Evolutionary conservation across 2,113 vertebrate genomes (phyloP), one percentile per base, ranked within the genome.

Genomic region (Entelurus aequoreus): DNA sequence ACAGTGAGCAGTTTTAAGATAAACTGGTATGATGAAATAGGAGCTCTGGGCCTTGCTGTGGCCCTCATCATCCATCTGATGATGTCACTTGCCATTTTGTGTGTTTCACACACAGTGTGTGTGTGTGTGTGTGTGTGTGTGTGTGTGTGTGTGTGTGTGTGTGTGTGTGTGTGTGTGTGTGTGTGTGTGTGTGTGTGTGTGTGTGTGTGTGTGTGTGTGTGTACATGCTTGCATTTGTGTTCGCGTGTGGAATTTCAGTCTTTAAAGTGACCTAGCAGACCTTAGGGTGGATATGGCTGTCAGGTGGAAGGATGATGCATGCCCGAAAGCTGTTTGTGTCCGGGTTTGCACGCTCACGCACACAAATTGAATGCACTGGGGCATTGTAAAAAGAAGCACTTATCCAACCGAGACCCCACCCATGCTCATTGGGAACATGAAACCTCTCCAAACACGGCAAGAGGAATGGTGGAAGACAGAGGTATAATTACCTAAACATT

Each of bases 401-500:
- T 61, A 55, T 75, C 51, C 65, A 56, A 64, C 55, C 38, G 6
- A 40, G 50, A 61, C 69, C 16, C 60, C 63, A 13, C 69, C 75
- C 52, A 13, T 64, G 69, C 65, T 72, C 51, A 68, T 36, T 11
- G 5, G 60, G 57, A 84, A 79, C 69, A 69, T 62, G 65, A 83
- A 75, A 63, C 70, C 65, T 62, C 66, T 66, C 65, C 14, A n/a
- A 69, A 72, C 52, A 69, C 35, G 19, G 56, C 60, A 60, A 66
- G 44, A 66, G 42, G 69, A 74, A 63, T 65, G 60, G 28, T 28
- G 65, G 75, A 54, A 70, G 78, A 77, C 78, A 72, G 68, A 77
- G 69, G 82, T 78, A 76, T 77, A 77, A 81, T 81, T 85, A 76
- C 77, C 71, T 74, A 74, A 74, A 76, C 80, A 78, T 85, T 80